These are phyloP conservation scores for Lytechinus pictus DNA, from an alignment of 35 echinoderm and acorn worm species.

Conservation along the genomic window DNA sequence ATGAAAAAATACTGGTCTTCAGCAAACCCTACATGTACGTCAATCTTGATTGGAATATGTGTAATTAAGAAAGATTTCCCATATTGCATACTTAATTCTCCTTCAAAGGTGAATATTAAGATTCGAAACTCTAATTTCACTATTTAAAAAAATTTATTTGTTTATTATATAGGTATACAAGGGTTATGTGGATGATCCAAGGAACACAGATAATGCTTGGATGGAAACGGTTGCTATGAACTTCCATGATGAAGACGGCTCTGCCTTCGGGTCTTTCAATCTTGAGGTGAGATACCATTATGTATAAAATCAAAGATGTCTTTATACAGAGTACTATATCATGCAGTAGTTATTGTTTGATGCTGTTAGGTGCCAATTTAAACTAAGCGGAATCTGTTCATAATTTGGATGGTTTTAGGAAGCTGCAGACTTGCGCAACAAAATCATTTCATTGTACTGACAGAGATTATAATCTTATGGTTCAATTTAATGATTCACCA, in stretches of 20 bases:
- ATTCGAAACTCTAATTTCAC: not conserved
- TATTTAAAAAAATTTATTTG: not conserved
- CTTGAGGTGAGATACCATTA: slow-evolving; percentile 50
- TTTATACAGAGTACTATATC: not conserved
- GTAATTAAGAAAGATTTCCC: no score
- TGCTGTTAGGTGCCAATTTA: no score
- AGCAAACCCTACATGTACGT: no score
- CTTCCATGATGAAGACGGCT: slow-evolving; percentile 88
- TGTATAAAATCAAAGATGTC: not conserved
- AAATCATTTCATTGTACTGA: no score
- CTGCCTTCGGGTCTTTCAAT: slow-evolving; percentile 61
- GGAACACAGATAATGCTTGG: slow-evolving; percentile 99
- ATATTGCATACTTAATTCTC: no score
- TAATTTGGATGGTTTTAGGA: not conserved
- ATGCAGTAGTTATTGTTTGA: no score
- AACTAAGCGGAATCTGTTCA: not conserved
- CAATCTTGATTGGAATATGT: no score
- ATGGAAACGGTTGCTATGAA: slow-evolving; percentile 99
- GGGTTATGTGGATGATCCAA: slow-evolving; percentile 97
- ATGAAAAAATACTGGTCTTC: no score
- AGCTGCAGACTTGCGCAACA: not conserved
- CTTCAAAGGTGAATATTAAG: no score
- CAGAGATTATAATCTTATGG: no score
- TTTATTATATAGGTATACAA: slow-evolving; percentile 73
- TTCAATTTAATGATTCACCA: no score